Conservation (phyloP, 1,140 invertebrate genomes). For the Adelges cooleyi region DNA sequence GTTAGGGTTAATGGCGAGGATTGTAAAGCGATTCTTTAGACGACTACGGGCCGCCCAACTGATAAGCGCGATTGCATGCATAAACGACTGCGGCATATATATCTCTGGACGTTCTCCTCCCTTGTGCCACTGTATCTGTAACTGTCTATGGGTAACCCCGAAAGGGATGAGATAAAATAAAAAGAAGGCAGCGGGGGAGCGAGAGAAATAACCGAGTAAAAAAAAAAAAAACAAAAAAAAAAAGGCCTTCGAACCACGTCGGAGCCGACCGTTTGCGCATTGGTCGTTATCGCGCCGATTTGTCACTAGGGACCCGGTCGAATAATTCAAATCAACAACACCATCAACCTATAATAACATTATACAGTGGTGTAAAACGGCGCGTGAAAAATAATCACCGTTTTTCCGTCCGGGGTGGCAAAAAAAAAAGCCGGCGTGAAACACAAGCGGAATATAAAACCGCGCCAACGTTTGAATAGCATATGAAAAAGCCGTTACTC, state of each 20-base stretch:
- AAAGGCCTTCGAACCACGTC: not conserved
- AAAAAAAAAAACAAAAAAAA: not conserved
- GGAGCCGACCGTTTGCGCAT: too few relatives aligned
- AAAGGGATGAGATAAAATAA: too few relatives aligned
- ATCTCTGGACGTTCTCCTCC: not conserved
- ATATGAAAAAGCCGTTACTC: too few relatives aligned
- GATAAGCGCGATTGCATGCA: conserved; percentile 19
- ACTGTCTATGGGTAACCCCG: too few relatives aligned
- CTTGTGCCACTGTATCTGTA: not conserved
- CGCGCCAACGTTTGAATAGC: too few relatives aligned
- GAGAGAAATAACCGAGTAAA: not conserved
- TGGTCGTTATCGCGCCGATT: conserved; percentile 17
- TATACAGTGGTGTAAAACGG: too few relatives aligned
- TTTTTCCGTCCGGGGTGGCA: too few relatives aligned
- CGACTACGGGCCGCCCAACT: not conserved
- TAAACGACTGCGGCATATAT: conserved; percentile 2
- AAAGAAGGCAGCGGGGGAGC: not conserved
- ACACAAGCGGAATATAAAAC: too few relatives aligned
- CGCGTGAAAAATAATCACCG: too few relatives aligned
- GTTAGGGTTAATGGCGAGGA: conserved; percentile 26
- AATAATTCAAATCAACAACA: not conserved
- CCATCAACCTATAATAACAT: too few relatives aligned
- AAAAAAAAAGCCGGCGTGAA: too few relatives aligned
- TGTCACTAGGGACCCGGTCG: not conserved
- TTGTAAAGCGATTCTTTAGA: conserved; percentile 25